Percentiles rank a stretch among this genome's conserved stretches.
Conservation (phyloP, 2,888 invertebrate species). For the Nebria brevicollis region DNA sequence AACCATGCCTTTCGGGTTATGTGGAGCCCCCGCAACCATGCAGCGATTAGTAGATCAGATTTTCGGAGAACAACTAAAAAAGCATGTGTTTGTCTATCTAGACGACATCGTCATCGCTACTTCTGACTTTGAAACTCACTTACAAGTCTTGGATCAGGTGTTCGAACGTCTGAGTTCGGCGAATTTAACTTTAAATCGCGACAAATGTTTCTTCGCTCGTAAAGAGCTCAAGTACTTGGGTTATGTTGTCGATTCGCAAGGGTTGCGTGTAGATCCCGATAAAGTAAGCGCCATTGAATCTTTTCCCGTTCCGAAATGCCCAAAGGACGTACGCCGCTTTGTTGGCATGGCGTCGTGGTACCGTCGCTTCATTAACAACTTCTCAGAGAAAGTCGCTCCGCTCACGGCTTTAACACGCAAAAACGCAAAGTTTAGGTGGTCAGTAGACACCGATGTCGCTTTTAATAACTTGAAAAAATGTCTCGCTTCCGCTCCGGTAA, state of each 20-base stretch:
- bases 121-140: conserved; percentile 22
- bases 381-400: neutral
- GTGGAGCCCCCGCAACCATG: conserved; percentile 12
- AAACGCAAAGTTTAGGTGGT: conserved; percentile 2
- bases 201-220: conserved; percentile 18
- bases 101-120: conserved; percentile 27
- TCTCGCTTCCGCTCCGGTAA: conserved; percentile 45
- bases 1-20: conserved; percentile 14
- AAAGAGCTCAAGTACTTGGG: conserved; percentile 53
- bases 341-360: conserved; percentile 48
- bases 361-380: conserved; percentile 23
- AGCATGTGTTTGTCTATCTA: conserved; percentile 12
- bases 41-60: conserved; percentile 6
- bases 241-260: conserved; percentile 51
- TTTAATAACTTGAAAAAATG: conserved; percentile 31
- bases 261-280: conserved; percentile 48
- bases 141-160: conserved; percentile 1
- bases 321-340: conserved; percentile 47
- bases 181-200: neutral
- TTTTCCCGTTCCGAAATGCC: conserved; percentile 37
- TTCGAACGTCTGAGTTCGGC: neutral
- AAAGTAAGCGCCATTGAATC: conserved; percentile 46
- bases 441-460: neutral
- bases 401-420: conserved; percentile 10
- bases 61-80: neutral